Evolutionary conservation across 2,113 vertebrate genomes (phyloP), one percentile per base, ranked within the genome.

Genomic region (Antigone vipio): DNA sequence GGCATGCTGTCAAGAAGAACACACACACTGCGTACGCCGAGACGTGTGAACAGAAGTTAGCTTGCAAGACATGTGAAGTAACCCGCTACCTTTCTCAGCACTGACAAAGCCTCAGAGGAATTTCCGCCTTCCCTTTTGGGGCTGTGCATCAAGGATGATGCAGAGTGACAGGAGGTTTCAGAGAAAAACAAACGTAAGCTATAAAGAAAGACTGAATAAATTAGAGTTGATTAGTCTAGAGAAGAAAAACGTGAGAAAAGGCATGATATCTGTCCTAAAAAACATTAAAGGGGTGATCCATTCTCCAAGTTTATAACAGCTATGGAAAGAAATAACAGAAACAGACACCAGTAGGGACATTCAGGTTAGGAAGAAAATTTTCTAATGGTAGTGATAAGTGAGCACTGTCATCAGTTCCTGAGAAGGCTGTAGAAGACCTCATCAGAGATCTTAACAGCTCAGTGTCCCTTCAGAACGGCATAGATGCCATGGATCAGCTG

Each of bases 11-110:
- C 90, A 60, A 0, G 0, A 52, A 56, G 49, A 75, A 45, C 1
- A 0, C 72, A 21, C 10, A 9, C 2, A 0, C 1, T 0, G 38
- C 9, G 1, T 5, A 2, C 69, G 22, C 66, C 0, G 0, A 59
- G 81, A 67, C 0, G 1, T 49, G 89, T 5, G 2, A 97, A 45
- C 74, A 85, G 62, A 60, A 92, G 81, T 78, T 27, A 85, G 56
- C 78, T 60, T 72, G 75, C 66, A 82, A 94, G 78, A 86, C 62
- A 47, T 27, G 40, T 32, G 34, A 88, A 85, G 85, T 60, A 79
- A 90, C 78, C 66, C 8, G 1, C n/a, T 92, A 52, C 78, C 60
- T 76, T 90, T 64, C 69, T 52, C 44, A 45, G 82, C 78, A 17
- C 0, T 75, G 44, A 82, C 49, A 82, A 40, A 60, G 27, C 62